Conservation (phyloP, 2,113 vertebrate species). For the Pseudopipra pipra region DNA sequence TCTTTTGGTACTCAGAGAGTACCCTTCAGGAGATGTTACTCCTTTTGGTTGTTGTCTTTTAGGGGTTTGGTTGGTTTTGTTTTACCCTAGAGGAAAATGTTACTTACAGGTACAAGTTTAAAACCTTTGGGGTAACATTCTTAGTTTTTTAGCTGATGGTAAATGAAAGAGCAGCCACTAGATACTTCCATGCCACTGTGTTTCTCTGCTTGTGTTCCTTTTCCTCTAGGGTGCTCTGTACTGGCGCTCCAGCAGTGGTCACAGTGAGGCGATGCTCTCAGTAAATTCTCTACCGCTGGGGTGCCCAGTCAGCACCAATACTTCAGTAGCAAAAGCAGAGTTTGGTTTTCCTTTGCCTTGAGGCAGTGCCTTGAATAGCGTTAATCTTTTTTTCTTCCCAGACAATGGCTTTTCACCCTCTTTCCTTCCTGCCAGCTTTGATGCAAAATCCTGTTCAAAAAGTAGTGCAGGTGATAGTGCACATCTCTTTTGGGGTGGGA, state of each 20-base stretch:
- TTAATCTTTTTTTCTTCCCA: neutral
- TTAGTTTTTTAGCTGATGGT: neutral
- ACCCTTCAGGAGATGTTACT: neutral
- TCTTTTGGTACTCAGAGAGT: neutral
- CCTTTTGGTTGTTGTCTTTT: neutral
- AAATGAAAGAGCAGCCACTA: neutral
- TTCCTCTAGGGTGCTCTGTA: neutral
- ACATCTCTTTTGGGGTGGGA: neutral
- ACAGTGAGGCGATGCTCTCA: constrained; percentile 46
- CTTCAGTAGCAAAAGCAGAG: constrained; percentile 51
- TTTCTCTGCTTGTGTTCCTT: neutral
- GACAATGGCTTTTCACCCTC: neutral
- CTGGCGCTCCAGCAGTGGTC: constrained; percentile 48
- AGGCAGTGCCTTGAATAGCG: neutral
- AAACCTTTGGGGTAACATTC: neutral
- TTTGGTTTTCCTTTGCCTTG: constrained; percentile 29
- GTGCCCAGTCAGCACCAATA: neutral
- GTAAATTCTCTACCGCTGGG: neutral
- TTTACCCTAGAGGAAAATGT: neutral
- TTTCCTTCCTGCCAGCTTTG: neutral
- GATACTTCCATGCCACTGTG: neutral
- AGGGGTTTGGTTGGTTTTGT: neutral
- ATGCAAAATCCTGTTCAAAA: neutral
- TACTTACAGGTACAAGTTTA: neutral
- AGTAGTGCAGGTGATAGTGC: fast-evolving